Conservation (phyloP, 2,888 invertebrate species). For the Chloroclysta siterata region DNA sequence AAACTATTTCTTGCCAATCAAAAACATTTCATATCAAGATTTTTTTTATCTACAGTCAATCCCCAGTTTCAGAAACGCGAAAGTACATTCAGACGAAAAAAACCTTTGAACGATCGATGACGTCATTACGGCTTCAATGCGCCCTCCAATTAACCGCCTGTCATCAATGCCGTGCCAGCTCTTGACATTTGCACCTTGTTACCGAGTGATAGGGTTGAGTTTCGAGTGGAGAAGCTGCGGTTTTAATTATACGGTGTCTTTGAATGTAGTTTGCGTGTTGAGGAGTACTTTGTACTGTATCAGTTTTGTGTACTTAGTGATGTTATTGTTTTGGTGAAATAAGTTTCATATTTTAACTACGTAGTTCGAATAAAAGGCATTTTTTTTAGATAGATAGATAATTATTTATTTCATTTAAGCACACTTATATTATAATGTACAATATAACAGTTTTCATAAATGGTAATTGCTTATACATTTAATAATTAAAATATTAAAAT, state of each 20-base stretch:
- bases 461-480: too few species aligned
- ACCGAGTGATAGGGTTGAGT: constrained; percentile 12
- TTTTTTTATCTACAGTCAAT: not conserved
- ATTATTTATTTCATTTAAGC: too few species aligned
- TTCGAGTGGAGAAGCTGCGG: constrained; percentile 9
- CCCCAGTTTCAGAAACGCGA: constrained; percentile 7
- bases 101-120: constrained; percentile 45
- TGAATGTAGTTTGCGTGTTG: constrained; percentile 14
- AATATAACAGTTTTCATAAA: too few species aligned
- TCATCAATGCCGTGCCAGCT: constrained; percentile 18
- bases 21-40: too few species aligned
- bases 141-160: constrained; percentile 43
- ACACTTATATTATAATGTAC: too few species aligned
- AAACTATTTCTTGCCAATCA: too few species aligned
- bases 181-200: constrained; percentile 20
- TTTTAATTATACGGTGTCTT: constrained; percentile 20
- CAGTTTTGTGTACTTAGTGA: not conserved
- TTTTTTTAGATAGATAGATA: too few species aligned
- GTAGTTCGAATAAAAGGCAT: too few species aligned
- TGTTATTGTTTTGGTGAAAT: not conserved
- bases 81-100: constrained; percentile 27
- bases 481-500: too few species aligned
- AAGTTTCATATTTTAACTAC: too few species aligned
- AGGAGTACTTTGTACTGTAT: not conserved
- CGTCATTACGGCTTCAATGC: constrained; percentile 45